Evolutionary conservation across 2,113 vertebrate genomes (phyloP).

Genomic region (Cyrtonyx montezumae): DNA sequence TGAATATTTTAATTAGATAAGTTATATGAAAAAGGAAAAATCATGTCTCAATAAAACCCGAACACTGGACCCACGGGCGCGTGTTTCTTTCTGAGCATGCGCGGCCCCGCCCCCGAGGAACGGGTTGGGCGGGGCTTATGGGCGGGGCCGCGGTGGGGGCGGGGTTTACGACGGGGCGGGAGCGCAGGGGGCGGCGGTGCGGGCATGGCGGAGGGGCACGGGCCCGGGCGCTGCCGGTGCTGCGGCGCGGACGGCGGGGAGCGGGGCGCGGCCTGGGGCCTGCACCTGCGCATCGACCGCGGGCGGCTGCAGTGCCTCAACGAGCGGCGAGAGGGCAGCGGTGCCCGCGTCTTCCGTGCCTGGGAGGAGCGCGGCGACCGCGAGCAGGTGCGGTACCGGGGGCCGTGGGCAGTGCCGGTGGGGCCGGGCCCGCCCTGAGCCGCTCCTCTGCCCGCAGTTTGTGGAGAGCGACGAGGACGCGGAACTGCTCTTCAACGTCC

Average conservation of each 20-base stretch:
- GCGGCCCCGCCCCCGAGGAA: background rate
- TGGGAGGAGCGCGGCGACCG: conserved; percentile 90
- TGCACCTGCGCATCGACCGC: conserved; percentile 89
- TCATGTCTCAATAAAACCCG: conserved; percentile 78
- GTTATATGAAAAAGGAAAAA: conserved; percentile 77
- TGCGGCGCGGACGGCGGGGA: conserved; percentile 68
- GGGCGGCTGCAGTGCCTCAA: conserved; percentile 94
- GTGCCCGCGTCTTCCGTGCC: conserved; percentile 91
- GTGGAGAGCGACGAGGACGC: conserved; percentile 96
- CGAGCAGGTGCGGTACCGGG: conserved; percentile 78
- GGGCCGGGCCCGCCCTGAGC: background rate
- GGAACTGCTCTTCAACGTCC: conserved; percentile 97
- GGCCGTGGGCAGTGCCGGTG: too few species aligned
- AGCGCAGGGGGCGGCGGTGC: too few species aligned
- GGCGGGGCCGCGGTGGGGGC: too few species aligned
- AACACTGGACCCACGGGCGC: conserved; percentile 10
- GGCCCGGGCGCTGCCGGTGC: background rate
- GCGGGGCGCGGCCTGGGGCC: conserved; percentile 85
- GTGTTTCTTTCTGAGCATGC: background rate
- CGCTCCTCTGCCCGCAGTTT: conserved; percentile 76
- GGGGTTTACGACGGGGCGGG: rapidly evolving
- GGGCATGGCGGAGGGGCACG: conserved; percentile 57
- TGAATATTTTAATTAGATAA: conserved; percentile 86
- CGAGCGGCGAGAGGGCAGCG: conserved; percentile 92
- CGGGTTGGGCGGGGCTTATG: background rate